These are phyloP conservation scores for Rhorus exstirpatorius DNA, from an alignment of 2,888 invertebrate genomes.

Conservation along the genomic window DNA sequence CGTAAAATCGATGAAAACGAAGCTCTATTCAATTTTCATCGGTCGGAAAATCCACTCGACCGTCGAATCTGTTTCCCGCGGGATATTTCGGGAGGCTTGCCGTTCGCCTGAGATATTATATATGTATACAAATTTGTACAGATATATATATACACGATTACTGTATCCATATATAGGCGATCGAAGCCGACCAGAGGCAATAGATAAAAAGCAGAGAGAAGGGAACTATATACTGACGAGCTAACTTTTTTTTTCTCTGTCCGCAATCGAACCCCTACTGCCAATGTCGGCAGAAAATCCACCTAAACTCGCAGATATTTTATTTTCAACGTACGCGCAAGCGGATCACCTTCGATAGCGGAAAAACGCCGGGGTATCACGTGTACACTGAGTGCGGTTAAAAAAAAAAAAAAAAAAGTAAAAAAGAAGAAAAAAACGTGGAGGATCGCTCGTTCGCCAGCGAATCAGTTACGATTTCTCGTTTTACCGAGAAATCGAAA, in stretches of 20 bases:
- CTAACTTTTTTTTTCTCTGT: slow-evolving; percentile 43
- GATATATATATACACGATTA: not conserved
- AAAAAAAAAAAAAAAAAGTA: slow-evolving; percentile 46
- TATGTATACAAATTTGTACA: not conserved
- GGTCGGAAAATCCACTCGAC: slow-evolving; percentile 43
- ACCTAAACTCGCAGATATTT: slow-evolving; percentile 56
- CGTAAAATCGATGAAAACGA: slow-evolving; percentile 44
- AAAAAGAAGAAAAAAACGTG: slow-evolving; percentile 24
- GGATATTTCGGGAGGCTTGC: slow-evolving; percentile 37
- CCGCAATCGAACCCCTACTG: slow-evolving; percentile 8
- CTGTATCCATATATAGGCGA: slow-evolving; percentile 5
- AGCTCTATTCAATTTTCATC: slow-evolving; percentile 42
- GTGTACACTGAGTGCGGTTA: slow-evolving; percentile 36
- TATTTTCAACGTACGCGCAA: slow-evolving; percentile 46
- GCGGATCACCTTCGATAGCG: slow-evolving; percentile 33
- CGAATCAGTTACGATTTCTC: slow-evolving; percentile 52
- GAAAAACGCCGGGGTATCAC: slow-evolving; percentile 45
- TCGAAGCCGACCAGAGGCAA: slow-evolving; percentile 29
- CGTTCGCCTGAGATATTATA: slow-evolving; percentile 4
- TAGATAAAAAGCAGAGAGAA: slow-evolving; percentile 30
- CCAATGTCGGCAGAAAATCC: slow-evolving; percentile 35
- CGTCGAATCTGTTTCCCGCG: slow-evolving; percentile 43
- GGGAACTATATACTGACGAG: slow-evolving; percentile 51
- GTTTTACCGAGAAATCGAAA: slow-evolving; percentile 46
- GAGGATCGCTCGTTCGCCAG: slow-evolving; percentile 28